Conservation (phyloP, 2,797 vertebrate genomes). For the Etheostoma nigrum region DNA sequence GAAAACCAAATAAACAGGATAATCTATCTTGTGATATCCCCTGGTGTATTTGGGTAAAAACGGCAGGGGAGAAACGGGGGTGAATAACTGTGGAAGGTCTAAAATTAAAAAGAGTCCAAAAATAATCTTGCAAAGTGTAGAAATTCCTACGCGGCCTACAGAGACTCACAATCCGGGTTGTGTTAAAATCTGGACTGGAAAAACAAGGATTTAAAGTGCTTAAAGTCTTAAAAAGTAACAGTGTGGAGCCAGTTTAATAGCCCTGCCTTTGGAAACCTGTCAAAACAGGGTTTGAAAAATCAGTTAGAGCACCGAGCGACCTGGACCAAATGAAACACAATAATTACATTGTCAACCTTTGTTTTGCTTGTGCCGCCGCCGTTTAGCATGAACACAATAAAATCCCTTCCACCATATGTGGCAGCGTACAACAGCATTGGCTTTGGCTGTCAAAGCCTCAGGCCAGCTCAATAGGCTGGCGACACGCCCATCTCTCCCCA, state of each 20-base stretch:
- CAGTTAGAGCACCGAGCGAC: conserved; percentile 41
- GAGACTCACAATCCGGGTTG: conserved; percentile 66
- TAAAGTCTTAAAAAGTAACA: conserved; percentile 75
- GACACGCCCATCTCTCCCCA: conserved; percentile 69
- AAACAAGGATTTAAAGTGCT: conserved; percentile 73
- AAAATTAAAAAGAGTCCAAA: conserved; percentile 57
- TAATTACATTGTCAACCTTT: conserved; percentile 70
- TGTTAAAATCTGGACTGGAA: conserved; percentile 66
- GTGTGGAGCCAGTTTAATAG: conserved; percentile 66
- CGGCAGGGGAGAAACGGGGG: conserved; percentile 17
- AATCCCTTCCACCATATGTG: conserved; percentile 66
- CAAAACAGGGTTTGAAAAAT: conserved; percentile 70
- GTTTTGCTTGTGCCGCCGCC: conserved; percentile 56
- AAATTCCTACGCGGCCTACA: conserved; percentile 52
- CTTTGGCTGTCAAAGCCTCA: conserved; percentile 69
- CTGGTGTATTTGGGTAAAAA: conserved; percentile 36
- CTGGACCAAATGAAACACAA: conserved; percentile 55
- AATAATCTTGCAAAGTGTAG: conserved; percentile 67
- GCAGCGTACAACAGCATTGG: conserved; percentile 65
- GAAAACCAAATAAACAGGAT: conserved; percentile 38
- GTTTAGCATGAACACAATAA: conserved; percentile 80
- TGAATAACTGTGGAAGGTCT: conserved; percentile 17
- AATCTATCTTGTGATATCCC: conserved; percentile 46
- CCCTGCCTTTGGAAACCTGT: conserved; percentile 59
- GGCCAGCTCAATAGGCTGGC: conserved; percentile 58